These are phyloP conservation scores for Cosmopolites sordidus DNA, from an alignment of 2,888 invertebrate species.

Conservation along the genomic window DNA sequence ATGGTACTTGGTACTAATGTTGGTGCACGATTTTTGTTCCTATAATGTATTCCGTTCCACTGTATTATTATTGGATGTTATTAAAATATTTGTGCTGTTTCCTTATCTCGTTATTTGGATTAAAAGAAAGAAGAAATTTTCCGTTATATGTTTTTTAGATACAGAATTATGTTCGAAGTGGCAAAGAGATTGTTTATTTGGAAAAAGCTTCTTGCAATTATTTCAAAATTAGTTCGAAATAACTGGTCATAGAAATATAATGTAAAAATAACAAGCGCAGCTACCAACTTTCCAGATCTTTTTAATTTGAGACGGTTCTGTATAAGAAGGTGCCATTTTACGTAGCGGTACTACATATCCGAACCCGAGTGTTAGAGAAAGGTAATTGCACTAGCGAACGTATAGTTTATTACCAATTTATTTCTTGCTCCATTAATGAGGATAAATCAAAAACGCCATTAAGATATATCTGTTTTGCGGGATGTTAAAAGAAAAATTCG, in stretches of 20 bases:
- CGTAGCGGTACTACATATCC: constrained; percentile 24
- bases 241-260: background rate
- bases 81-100: too few species aligned
- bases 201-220: background rate
- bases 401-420: constrained; percentile 28
- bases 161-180: background rate
- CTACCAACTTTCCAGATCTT: background rate
- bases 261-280: background rate
- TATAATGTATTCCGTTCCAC: too few species aligned
- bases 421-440: constrained; percentile 25
- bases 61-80: too few species aligned
- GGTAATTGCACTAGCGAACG: constrained; percentile 26
- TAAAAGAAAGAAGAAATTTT: background rate
- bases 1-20: too few species aligned
- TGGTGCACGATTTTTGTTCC: too few species aligned
- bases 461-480: constrained; percentile 19
- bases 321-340: constrained; percentile 22
- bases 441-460: constrained; percentile 24
- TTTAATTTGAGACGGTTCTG: constrained; percentile 25
- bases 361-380: constrained; percentile 26
- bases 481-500: constrained; percentile 11
- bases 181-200: background rate
- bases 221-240: background rate
- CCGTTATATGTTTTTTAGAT: background rate
- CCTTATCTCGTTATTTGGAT: too few species aligned